Base-by-base conservation (phyloP, 1,140 invertebrate genomes). In the Chironomus striatipennis region DNA sequence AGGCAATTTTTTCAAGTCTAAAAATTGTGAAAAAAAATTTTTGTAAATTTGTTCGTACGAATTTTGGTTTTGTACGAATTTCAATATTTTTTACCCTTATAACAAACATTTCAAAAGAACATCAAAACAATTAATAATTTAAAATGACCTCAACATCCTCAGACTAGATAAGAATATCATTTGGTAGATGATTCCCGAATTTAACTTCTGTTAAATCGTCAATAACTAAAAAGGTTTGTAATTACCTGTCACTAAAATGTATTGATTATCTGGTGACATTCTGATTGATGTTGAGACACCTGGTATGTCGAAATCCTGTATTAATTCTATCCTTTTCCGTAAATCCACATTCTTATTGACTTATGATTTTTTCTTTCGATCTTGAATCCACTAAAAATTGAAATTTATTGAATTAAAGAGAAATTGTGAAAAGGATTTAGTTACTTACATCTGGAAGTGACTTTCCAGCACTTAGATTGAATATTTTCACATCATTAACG, bases 261-360 rank as follows among this genome's bases (percentile, higher is more conserved):
- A 98, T 76, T 98, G 90, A 21, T 93, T 91, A 89, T 99, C 97
- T 79, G 87, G 90, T n/a, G 96, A 94, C 72, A 96, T 86, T 81
- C 88, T 87, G 65, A 99, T 88, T 64, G 88, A 89, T 57, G 90
- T 93, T 79, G 95, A 97, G 1, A 99, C 86, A 75, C 89, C 94
- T 74, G 98, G 98, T 98, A 99, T 99, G 77, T 98, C 94, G 88
- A 99, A 99, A 81, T 99, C 98, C 84, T 99, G 98, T 78, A 99
- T 95, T 17, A 99, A 87, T 83, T 99, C 94, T 77, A 99, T 98
- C 79, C 95, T 85, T 77, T 91, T 88, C 76, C 94, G 87, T 47
- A 98, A 87, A 80, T 97, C 95, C 73, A 93, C 89, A 91, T 98
- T 92, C 83, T 96, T 96, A 78, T 96, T 95, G 73, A 95, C 85